Base-by-base conservation (phyloP, 2,113 vertebrate genomes). In the Agelaius tricolor region DNA sequence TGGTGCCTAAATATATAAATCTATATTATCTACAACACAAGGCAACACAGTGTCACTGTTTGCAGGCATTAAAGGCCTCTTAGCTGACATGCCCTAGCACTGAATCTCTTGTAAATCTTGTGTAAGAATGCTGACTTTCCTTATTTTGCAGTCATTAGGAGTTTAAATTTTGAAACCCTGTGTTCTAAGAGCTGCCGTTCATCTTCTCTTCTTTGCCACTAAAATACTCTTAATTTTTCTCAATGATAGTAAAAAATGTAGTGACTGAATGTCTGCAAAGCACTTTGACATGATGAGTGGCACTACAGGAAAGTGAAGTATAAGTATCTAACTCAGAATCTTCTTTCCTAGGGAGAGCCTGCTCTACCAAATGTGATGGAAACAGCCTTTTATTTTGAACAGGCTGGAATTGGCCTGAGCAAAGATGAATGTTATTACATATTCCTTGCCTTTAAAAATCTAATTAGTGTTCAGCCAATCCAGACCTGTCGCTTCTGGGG, bases 401-500 rank as follows among this genome's bases (percentile, higher is more conserved):
- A 99, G 96, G 98, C 98, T 85, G 99, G 99, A 62, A 98, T 99
- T 72, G 98, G 98, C 75, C 93, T 99, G 93, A 98, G 97, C 89
- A 97, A 97, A 55, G 99, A 99, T 72, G 99, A 99, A 97, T 98
- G 94, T 84, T 99, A 98, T n/a, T 98, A 97, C 59, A 93, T 99
- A 94, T 98, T 98, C 79, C 98, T 99, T 58, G 98, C 99, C 14
- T 97, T 99, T 76, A 99, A 99, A 84, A 98, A 98, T 33, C 98
- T 99, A 21, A 96, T 98, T 33, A 98, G 97, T 57, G 97, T 90
- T 3, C 98, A 99, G 46, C 97, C 97, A 30, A 96, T 99, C 75
- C 98, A 98, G 69, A 98, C 58, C 49, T 99, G 99, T 87, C 98
- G 98, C 55, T 98, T 99, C 92, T 99, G 99, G 99, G 99, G 99